These are phyloP conservation scores for Cephus sareptanus DNA, from an alignment of 2,888 invertebrate genomes.

Conservation along the genomic window DNA sequence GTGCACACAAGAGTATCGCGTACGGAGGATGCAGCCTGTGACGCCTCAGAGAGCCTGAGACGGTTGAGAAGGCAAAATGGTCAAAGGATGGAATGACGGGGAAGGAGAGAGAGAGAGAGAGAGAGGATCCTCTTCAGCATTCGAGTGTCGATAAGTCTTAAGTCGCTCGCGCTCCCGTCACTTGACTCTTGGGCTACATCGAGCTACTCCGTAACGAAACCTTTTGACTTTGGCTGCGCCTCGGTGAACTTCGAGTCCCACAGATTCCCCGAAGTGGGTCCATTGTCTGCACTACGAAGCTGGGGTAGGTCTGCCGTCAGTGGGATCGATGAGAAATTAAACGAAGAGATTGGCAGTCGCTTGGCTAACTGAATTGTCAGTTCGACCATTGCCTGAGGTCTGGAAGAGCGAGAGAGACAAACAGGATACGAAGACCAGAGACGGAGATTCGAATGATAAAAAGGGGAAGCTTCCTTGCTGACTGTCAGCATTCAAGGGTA, in stretches of 20 bases:
- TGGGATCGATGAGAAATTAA: not conserved
- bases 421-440: not conserved
- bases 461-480: conserved; percentile 1
- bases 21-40: not conserved
- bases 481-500: conserved; percentile 24
- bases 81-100: not conserved
- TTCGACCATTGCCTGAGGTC: not conserved
- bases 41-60: not conserved
- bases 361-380: not conserved
- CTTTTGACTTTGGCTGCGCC: not conserved
- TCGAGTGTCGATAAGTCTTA: not conserved
- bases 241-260: not conserved
- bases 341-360: not conserved
- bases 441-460: conserved; percentile 19
- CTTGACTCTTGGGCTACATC: not conserved
- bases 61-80: not conserved
- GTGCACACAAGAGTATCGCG: conserved; percentile 12
- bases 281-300: not conserved
- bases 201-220: not conserved
- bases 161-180: not conserved
- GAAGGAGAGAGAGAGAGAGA: not conserved
- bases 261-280: not conserved
- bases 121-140: not conserved
- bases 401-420: not conserved
- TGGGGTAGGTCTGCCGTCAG: not conserved